Evolutionary conservation across 2,888 invertebrate genomes (phyloP).

Genomic region (Phalangium opilio): DNA sequence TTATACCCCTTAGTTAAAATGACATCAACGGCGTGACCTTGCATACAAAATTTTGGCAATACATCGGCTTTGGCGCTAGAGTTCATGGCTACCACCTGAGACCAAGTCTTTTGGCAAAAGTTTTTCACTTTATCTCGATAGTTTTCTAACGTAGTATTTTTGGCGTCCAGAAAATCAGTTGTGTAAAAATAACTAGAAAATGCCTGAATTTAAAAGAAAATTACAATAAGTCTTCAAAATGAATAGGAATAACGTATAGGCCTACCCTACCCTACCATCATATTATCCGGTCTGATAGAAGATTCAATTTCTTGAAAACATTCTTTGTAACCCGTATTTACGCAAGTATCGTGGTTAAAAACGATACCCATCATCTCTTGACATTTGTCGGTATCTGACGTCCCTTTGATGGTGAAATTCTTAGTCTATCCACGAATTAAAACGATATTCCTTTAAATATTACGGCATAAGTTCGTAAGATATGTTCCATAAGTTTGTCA

Average conservation of each 20-base stretch:
- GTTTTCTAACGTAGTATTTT: slow-evolving; percentile 2
- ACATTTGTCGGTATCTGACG: slow-evolving; percentile 24
- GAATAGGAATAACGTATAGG: neutral
- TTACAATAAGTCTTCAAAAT: neutral
- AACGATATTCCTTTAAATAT: too few relatives aligned
- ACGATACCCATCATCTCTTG: slow-evolving; percentile 19
- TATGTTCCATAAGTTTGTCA: too few relatives aligned
- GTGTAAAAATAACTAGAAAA: slow-evolving; percentile 11
- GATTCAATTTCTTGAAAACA: slow-evolving; percentile 21
- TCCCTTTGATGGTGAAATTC: slow-evolving; percentile 24
- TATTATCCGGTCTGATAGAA: neutral
- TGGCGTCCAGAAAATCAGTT: slow-evolving; percentile 9
- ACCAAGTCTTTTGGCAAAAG: slow-evolving; percentile 6
- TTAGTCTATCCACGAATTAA: slow-evolving; percentile 1
- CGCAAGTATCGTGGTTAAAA: slow-evolving; percentile 25
- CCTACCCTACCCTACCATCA: neutral
- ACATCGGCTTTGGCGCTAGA: too few relatives aligned
- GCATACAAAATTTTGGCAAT: slow-evolving; percentile 6
- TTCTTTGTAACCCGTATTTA: slow-evolving; percentile 13
- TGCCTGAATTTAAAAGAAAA: slow-evolving; percentile 7
- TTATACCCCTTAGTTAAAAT: slow-evolving; percentile 10
- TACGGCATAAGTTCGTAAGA: too few relatives aligned
- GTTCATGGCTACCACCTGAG: too few relatives aligned
- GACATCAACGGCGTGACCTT: slow-evolving; percentile 7
- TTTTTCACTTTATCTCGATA: neutral